Evolutionary conservation across 2,797 vertebrate species (phyloP).

Genomic region (Austrolebias charrua): DNA sequence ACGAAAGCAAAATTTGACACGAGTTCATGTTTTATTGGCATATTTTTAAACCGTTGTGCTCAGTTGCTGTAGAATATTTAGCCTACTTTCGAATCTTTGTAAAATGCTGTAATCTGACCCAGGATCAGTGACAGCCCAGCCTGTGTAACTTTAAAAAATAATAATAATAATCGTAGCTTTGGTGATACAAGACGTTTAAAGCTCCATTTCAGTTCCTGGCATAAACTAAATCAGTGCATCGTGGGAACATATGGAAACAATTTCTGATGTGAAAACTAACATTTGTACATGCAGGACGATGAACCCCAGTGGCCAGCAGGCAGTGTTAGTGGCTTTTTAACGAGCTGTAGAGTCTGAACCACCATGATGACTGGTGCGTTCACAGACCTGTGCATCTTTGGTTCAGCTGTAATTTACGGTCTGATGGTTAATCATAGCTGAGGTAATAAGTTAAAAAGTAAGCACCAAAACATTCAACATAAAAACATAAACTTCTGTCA

Average conservation of each 20-base stretch:
- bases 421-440: constrained; percentile 71
- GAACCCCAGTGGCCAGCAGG: constrained; percentile 41
- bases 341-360: constrained; percentile 22
- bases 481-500: constrained; percentile 42
- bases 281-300: constrained; percentile 43
- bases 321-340: constrained; percentile 68
- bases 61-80: constrained; percentile 21
- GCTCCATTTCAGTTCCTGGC: constrained; percentile 52
- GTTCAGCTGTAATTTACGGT: constrained; percentile 80
- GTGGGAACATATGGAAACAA: constrained; percentile 41
- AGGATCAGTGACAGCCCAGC: constrained; percentile 25
- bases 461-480: constrained; percentile 85
- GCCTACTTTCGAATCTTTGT: constrained; percentile 38
- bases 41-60: constrained; percentile 28
- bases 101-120: constrained; percentile 25
- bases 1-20: constrained; percentile 39
- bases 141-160: constrained; percentile 24
- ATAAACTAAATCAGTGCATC: constrained; percentile 80
- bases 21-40: constrained; percentile 18
- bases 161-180: constrained; percentile 18
- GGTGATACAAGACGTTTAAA: constrained; percentile 23
- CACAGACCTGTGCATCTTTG: constrained; percentile 72
- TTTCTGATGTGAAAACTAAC: constrained; percentile 19
- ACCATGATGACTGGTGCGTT: constrained; percentile 55
- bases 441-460: constrained; percentile 94